phyloP scores from a whole-genome alignment of 1,140 invertebrate genomes.

The Aphaenogaster ashmeadi region DNA sequence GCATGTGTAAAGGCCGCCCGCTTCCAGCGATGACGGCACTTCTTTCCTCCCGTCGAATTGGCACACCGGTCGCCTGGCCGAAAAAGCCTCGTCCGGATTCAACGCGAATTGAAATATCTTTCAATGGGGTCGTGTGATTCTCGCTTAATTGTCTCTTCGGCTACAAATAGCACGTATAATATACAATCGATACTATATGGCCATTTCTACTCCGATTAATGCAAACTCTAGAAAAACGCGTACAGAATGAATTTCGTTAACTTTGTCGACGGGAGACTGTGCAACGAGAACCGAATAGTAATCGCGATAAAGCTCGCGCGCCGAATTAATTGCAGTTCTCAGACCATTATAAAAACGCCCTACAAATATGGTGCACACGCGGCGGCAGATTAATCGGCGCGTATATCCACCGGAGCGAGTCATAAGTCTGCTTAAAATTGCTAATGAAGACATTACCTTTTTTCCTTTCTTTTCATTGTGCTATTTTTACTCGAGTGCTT shows the following conservation, averaged over 20 bases:
- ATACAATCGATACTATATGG: background rate
- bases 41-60: conserved; percentile 35
- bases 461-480: background rate
- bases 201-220: background rate
- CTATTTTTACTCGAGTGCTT: conserved; percentile 1
- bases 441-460: conserved; percentile 24
- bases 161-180: background rate
- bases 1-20: conserved; percentile 72
- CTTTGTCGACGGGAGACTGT: background rate
- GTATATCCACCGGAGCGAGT: background rate
- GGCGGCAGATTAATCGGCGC: background rate
- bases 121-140: background rate
- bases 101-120: conserved; percentile 20
- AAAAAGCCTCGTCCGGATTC: background rate
- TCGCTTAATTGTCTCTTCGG: background rate
- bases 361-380: background rate
- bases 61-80: background rate
- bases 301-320: background rate
- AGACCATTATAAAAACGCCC: background rate
- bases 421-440: conserved; percentile 21
- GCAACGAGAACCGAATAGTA: background rate
- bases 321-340: conserved; percentile 2
- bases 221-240: background rate
- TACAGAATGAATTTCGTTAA: background rate
- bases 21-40: conserved; percentile 81